A percentile compares a stretch with the other conserved stretches of the same genome.
Evolutionary conservation across 2,797 vertebrate species (phyloP).

Genomic region (Coregonus suidteri): DNA sequence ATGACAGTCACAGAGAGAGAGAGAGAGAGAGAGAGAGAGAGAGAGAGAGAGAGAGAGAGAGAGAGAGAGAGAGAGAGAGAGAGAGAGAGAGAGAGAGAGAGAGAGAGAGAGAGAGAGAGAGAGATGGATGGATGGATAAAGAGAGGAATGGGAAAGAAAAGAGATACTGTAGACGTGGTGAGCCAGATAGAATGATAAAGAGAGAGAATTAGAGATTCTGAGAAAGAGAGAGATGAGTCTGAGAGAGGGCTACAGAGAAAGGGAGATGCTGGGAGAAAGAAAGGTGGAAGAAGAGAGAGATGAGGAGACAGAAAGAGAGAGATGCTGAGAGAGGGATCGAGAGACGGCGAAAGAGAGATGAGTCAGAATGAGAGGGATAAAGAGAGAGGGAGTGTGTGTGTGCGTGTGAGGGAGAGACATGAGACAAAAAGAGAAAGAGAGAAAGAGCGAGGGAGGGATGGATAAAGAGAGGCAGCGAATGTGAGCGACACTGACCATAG

Average conservation of each 20-base stretch:
- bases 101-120: not conserved
- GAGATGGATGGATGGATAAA: no score
- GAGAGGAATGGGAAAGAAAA: not conserved
- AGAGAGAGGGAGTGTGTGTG: not conserved
- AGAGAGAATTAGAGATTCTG: not conserved
- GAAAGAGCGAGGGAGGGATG: no score
- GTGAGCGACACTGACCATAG: conserved; percentile 89
- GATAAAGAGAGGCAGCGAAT: no score
- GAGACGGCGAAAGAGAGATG: not conserved
- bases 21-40: not conserved
- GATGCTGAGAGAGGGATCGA: not conserved
- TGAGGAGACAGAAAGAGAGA: not conserved
- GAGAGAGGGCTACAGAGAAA: not conserved
- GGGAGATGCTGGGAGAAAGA: not conserved
- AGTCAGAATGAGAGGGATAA: not conserved
- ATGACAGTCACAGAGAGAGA: not conserved
- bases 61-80: not conserved
- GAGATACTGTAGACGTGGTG: not conserved
- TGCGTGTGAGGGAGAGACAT: not conserved
- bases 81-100: not conserved
- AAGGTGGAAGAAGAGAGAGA: not conserved
- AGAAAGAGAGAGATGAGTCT: not conserved
- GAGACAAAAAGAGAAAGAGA: not conserved
- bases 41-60: no score
- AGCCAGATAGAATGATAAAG: not conserved